Percentiles rank a stretch among this genome's conserved stretches.
These are phyloP conservation scores for Hirtodrosophila trivittata DNA, from an alignment of 2,888 invertebrate species.

Conservation along the genomic window DNA sequence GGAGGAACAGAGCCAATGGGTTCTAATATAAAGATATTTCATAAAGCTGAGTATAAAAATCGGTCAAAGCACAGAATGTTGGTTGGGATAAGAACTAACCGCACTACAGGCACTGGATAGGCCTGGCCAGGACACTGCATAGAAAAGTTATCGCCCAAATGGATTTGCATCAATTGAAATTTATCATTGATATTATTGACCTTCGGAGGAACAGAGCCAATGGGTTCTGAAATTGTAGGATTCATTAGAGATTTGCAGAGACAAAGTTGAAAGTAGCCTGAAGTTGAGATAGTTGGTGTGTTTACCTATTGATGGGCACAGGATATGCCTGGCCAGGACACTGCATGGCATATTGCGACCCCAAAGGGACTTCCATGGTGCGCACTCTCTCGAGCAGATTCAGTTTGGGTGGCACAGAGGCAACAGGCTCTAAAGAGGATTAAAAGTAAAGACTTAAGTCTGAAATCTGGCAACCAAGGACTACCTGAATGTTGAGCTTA, in stretches of 20 bases:
- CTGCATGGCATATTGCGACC: constrained; percentile 86
- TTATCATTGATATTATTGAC: constrained; percentile 85
- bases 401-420: constrained; percentile 87
- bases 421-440: constrained; percentile 86
- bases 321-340: constrained; percentile 92
- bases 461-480: not conserved
- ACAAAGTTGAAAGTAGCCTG: constrained; percentile 86
- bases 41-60: not conserved
- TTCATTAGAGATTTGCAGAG: not conserved
- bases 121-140: constrained; percentile 90
- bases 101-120: constrained; percentile 89
- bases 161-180: constrained; percentile 75
- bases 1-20: constrained; percentile 86
- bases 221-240: constrained; percentile 84
- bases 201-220: constrained; percentile 86
- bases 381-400: constrained; percentile 87
- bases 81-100: constrained; percentile 81
- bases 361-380: constrained; percentile 84
- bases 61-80: constrained; percentile 31
- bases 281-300: too few species aligned
- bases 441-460: not conserved
- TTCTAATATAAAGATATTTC: constrained; percentile 68
- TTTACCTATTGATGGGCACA: constrained; percentile 85
- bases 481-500: constrained; percentile 67
- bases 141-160: constrained; percentile 85